Percentiles rank a stretch among this genome's conserved stretches.
phyloP scores from a whole-genome alignment of 2,113 vertebrate species.

The Amphilophus citrinellus region DNA sequence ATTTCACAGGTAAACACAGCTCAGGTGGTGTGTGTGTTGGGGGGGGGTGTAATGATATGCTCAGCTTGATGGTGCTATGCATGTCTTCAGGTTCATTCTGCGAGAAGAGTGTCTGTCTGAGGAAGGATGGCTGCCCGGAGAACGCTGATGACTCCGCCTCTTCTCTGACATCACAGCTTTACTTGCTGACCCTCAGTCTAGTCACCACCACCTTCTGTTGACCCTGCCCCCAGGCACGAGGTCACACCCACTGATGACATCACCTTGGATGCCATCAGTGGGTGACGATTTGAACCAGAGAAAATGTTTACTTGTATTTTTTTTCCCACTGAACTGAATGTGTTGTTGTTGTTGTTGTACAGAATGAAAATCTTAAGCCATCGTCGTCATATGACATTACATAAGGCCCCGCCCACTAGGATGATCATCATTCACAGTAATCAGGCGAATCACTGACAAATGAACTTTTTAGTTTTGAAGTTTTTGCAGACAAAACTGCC shows the following conservation, averaged over 20 bases:
- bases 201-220: slow-evolving; percentile 16
- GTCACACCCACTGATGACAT: neutral
- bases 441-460: neutral
- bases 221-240: neutral
- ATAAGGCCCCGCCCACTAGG: neutral
- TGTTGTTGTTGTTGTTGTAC: neutral
- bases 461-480: neutral
- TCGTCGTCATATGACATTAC: neutral
- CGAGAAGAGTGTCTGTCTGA: slow-evolving; percentile 82
- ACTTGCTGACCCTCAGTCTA: slow-evolving; percentile 73
- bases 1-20: slow-evolving; percentile 59
- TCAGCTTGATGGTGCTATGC: slow-evolving; percentile 15
- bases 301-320: neutral
- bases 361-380: slow-evolving; percentile 5
- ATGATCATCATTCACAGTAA: no score
- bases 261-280: neutral
- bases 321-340: neutral
- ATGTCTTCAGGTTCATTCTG: slow-evolving; percentile 80
- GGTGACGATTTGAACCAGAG: neutral
- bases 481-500: neutral
- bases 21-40: neutral
- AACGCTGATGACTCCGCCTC: slow-evolving; percentile 52
- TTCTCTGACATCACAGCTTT: slow-evolving; percentile 64
- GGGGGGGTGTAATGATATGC: neutral
- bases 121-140: slow-evolving; percentile 73